A percentile compares a stretch with the other conserved stretches of the same genome.
Evolutionary conservation across 2,888 invertebrate species (phyloP).

Genomic region (Dynastes maya): DNA sequence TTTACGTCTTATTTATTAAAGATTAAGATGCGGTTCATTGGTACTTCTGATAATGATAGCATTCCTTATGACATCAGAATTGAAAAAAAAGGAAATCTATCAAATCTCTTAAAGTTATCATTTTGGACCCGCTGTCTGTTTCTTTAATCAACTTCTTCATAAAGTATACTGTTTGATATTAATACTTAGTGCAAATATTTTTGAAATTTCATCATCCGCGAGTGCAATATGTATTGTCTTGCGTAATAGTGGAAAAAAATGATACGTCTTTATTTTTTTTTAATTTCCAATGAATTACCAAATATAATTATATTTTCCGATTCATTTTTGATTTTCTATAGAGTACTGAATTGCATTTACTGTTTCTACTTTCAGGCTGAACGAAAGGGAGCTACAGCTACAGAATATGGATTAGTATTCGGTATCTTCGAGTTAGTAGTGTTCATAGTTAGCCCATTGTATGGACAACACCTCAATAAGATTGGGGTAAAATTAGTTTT

Average conservation of each 20-base stretch:
- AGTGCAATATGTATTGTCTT: too few species aligned
- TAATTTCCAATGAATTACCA: too few species aligned
- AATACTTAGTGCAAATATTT: background rate
- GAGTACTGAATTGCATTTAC: too few species aligned
- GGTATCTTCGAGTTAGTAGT: constrained; percentile 89
- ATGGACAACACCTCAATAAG: constrained; percentile 84
- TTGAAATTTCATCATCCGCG: constrained; percentile 5
- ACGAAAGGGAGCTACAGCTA: constrained; percentile 84
- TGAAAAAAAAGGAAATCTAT: background rate
- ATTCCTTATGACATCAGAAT: background rate
- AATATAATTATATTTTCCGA: too few species aligned
- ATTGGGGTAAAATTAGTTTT: constrained; percentile 87
- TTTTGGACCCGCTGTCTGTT: background rate
- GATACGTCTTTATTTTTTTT: too few species aligned
- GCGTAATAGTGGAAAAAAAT: too few species aligned
- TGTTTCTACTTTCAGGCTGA: constrained; percentile 78
- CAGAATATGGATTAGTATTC: constrained; percentile 90
- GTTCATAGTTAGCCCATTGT: constrained; percentile 86
- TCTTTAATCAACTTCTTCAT: background rate
- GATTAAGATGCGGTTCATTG: too few species aligned
- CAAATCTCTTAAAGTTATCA: background rate
- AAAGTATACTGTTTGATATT: background rate
- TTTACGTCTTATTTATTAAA: too few species aligned
- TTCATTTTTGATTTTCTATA: too few species aligned
- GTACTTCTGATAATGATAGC: background rate